These are phyloP conservation scores for Macquaria australasica DNA, from an alignment of 2,113 vertebrate species.

Conservation along the genomic window DNA sequence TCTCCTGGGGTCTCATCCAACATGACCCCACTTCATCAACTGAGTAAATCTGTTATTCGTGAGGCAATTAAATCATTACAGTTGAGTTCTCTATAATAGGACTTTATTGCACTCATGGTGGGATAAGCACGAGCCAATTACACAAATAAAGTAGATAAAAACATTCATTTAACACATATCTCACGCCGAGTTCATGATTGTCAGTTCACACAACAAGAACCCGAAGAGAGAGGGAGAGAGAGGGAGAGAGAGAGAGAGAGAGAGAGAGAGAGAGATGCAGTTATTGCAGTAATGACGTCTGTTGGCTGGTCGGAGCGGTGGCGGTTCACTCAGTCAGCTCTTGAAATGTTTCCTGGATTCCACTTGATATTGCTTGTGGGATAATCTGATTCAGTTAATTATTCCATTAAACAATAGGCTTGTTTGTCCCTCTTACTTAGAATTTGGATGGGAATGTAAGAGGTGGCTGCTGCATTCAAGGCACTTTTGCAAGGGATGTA, in stretches of 20 bases:
- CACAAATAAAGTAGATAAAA: slow-evolving; percentile 55
- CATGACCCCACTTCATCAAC: slow-evolving; percentile 35
- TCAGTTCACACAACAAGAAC: slow-evolving; percentile 17
- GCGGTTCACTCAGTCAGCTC: slow-evolving; percentile 16
- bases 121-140: slow-evolving; percentile 46
- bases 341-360: slow-evolving; percentile 43
- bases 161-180: slow-evolving; percentile 33
- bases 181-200: slow-evolving; percentile 6
- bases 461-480: slow-evolving; percentile 6
- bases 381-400: slow-evolving; percentile 44
- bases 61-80: slow-evolving; percentile 60
- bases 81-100: slow-evolving; percentile 53
- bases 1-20: slow-evolving; percentile 37
- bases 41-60: slow-evolving; percentile 49
- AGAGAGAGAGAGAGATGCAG: slow-evolving; percentile 2
- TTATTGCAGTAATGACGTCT: slow-evolving; percentile 20
- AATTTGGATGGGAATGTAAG: neutral
- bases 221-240: neutral
- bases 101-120: slow-evolving; percentile 44
- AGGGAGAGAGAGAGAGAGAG: neutral
- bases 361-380: slow-evolving; percentile 33
- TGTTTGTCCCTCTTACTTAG: slow-evolving; percentile 27
- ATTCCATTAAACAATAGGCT: slow-evolving; percentile 44
- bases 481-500: slow-evolving; percentile 19
- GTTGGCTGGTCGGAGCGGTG: neutral